phyloP scores from a whole-genome alignment of 2,797 vertebrate species.

The Sciaenops ocellatus region DNA sequence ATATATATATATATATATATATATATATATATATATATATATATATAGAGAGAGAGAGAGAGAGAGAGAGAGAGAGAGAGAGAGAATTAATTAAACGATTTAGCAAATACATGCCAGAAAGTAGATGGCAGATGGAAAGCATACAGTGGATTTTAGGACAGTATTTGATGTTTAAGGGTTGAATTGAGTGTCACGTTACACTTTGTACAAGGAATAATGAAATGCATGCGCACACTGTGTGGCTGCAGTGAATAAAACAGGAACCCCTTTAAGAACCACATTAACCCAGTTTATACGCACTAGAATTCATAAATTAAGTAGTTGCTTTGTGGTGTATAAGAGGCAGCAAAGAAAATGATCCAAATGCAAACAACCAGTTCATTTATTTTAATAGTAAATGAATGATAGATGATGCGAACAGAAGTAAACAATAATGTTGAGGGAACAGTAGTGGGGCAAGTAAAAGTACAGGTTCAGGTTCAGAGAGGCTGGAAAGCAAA shows the following conservation, averaged over 20 bases:
- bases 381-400: background rate
- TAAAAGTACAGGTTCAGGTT: too few species aligned
- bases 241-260: background rate
- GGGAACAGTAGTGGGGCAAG: too few species aligned
- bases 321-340: background rate
- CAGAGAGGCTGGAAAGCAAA: too few species aligned
- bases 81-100: conserved; percentile 48
- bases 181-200: background rate
- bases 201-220: background rate
- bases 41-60: too few species aligned
- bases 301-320: background rate
- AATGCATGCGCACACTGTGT: background rate
- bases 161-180: background rate
- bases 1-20: too few species aligned
- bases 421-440: too few species aligned
- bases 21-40: too few species aligned
- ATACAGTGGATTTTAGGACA: background rate
- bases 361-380: background rate
- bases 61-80: too few species aligned
- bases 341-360: background rate
- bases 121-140: conserved; percentile 14
- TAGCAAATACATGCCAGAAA: background rate
- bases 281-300: background rate
- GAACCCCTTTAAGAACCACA: too few species aligned
- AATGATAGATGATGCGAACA: too few species aligned